Evolutionary conservation across 2,797 vertebrate species (phyloP), one percentile per base, ranked within the genome.

Genomic region (Microctenopoma stevenorrisi): DNA sequence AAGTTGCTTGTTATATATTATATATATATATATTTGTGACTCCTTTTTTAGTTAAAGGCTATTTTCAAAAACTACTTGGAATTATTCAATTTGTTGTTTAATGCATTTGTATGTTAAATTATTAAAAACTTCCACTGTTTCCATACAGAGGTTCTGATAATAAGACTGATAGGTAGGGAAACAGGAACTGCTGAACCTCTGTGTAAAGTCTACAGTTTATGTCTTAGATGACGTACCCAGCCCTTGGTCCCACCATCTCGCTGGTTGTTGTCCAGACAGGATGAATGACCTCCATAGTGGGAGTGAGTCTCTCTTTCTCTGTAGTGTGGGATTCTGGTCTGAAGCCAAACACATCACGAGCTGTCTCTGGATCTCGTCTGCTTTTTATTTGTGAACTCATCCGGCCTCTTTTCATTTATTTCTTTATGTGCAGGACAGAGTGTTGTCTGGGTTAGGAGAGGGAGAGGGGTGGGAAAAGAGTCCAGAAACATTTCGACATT

Each of bases 291-390:
- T 77, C 50, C 18, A 37, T 33, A 44, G 1, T 6, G 22, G 64
- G 40, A 0, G 5, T 22, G 67, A 1, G 59, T 37, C 16, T 64
- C 10, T 60, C 53, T 54, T 49, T 28, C 58, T 74, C 53, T 73
- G 59, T 49, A 76, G 72, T 68, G 71, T 91, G 89, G 86, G 86
- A 89, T 83, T 78, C 74, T 86, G 83, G 81, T 77, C 72, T 7
- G 28, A 46, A 48, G 81, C 86, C 86, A 91, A 64, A 68, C 9
- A 54, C 68, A 74, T 74, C 67, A 58, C 28, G 57, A 72, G 50
- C 72, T 73, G 53, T 76, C 62, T 55, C 60, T 60, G 55, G 12
- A 1, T 68, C 52, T 84, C 75, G 75, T 83, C 68, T 77, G 62
- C 53, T 82, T 80, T 59, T 42, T 65, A 72, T 86, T 76, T 82